Base-by-base conservation (phyloP, 2,888 invertebrate genomes). In the Yponomeuta cagnagella region DNA sequence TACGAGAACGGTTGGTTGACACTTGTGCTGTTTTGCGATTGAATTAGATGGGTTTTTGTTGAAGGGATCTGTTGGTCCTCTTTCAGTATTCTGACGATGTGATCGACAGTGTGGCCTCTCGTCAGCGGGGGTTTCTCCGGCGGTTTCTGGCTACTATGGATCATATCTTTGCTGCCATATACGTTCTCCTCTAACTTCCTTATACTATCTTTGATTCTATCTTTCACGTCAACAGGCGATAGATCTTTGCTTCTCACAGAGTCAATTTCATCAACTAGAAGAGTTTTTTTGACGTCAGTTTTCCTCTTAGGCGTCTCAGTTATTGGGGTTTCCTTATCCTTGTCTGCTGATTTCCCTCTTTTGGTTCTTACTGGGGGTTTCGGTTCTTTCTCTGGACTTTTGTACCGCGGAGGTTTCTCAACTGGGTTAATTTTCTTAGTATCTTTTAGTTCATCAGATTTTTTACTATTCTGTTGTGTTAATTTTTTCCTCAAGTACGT, bases 1-100 rank as follows among this genome's bases (percentile, higher is more conserved):
- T 97, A 97, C 0, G 97, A 97, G 85, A 97, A 97, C 48, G 96
- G 97, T 80, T 96, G 94, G 80, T 96, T 96, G 75, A 94, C 94
- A 80, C 96, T 96, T 75, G 93, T 94, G 66, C 94, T 93, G 74
- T 94, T 93, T 70, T 93, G 88, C 43, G 95, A 94, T 30, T 94
- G 90, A 71, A 95, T 93, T 82, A 95, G 89, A 79, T 94, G 94
- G 52, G 93, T 85, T 77, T 94, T 94, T 1, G 95, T 94, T 68
- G 95, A 94, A 1, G 95, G 93, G 10, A 95, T 94, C 70, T 94
- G 91, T 76, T 94, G 94, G 76, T 96, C 96, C 85, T 94, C 94
- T 74, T 95, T 96, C 72, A 97, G 84, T 75, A 96, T 94, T 79
- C 95, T 95, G 48, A 96, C 95, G 93, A 97, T 95, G 72, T 94